A percentile compares a stretch with the other conserved stretches of the same genome.
phyloP scores from a whole-genome alignment of 1,140 invertebrate species.

The Ylistrum balloti region DNA sequence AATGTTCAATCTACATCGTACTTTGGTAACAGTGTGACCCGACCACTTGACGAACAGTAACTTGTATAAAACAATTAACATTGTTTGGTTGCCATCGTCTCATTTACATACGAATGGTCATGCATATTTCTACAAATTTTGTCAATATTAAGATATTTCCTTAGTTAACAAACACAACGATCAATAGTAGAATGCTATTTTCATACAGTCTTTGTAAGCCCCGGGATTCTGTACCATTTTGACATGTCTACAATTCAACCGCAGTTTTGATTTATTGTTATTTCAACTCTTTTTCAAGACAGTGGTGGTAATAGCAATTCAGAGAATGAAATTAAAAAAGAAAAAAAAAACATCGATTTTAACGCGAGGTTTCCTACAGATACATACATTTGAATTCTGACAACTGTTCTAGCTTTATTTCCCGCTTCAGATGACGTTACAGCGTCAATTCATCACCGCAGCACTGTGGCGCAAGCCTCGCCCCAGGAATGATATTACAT shows the following conservation, averaged over 20 bases:
- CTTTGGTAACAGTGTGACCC: too few relatives aligned
- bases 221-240: neutral
- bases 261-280: neutral
- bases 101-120: too few relatives aligned
- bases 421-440: neutral
- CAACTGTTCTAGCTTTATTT: neutral
- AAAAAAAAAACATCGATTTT: slow-evolving; percentile 13
- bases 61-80: too few relatives aligned
- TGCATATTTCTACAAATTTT: too few relatives aligned
- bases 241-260: neutral
- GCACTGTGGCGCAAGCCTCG: neutral
- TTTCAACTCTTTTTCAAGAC: neutral
- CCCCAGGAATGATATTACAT: neutral
- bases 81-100: too few relatives aligned
- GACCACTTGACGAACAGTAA: too few relatives aligned
- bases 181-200: too few relatives aligned
- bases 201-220: neutral
- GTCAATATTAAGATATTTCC: too few relatives aligned
- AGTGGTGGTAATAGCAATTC: neutral
- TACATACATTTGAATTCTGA: neutral
- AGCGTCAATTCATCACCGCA: neutral
- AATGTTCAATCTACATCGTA: too few relatives aligned
- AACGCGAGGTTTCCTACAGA: neutral
- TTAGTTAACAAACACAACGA: too few relatives aligned
- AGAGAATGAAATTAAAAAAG: neutral